Conservation (phyloP, 2,797 vertebrate species). For the Enteromius afrohamiltoni region DNA sequence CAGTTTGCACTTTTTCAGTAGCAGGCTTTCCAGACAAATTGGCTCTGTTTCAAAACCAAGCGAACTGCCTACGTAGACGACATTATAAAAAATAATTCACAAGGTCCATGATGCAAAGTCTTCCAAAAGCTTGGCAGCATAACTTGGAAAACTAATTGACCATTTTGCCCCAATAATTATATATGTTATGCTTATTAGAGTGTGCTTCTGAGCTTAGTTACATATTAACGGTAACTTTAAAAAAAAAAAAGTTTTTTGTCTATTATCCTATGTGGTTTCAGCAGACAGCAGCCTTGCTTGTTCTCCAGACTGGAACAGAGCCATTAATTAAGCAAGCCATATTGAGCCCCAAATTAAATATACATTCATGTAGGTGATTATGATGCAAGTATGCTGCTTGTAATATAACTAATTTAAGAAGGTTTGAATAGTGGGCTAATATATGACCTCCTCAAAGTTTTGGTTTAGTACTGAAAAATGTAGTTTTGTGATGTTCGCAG, state of each 20-base stretch:
- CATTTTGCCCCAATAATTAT: background rate
- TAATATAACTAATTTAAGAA: constrained; percentile 10
- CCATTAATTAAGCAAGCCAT: constrained; percentile 22
- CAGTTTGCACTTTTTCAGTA: background rate
- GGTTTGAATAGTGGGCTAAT: background rate
- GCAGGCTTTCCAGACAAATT: constrained; percentile 2
- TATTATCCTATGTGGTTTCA: background rate
- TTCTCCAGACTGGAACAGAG: background rate
- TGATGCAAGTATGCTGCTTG: constrained; percentile 1
- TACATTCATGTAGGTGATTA: constrained; percentile 3
- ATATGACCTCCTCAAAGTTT: background rate
- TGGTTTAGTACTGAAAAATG: background rate
- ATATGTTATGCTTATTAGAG: background rate
- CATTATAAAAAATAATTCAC: background rate
- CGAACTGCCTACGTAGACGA: background rate
- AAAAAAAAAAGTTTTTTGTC: background rate
- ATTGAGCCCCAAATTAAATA: constrained; percentile 16
- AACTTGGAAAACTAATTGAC: constrained; percentile 1
- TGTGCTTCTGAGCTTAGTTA: background rate
- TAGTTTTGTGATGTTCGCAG: background rate
- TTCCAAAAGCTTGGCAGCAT: background rate
- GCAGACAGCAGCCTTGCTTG: background rate
- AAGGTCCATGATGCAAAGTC: background rate
- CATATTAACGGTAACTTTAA: background rate
- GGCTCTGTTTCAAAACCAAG: constrained; percentile 16